Evolutionary conservation across 1,140 invertebrate genomes (phyloP), one percentile per base, ranked within the genome.

Genomic region (Planococcus citri): DNA sequence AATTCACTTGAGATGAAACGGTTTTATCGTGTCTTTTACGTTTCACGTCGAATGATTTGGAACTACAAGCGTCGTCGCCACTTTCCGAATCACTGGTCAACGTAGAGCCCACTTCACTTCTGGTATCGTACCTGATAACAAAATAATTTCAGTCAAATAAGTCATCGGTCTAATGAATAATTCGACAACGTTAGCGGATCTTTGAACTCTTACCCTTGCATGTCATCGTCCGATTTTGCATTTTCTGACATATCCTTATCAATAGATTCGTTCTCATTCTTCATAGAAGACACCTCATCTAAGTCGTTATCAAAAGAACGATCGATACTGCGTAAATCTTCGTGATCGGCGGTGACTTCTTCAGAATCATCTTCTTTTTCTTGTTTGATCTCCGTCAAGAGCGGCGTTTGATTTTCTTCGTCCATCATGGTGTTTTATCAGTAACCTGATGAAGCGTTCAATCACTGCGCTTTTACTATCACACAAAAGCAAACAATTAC

Each of bases 61-160:
- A 83, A 71, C 87, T 89, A 3, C 3, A 3, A 27, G 86, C 85
- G 21, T 87, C 86, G 77, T 64, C 60, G 60, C 60, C 60, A 27
- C 60, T 64, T 24, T 64, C 60, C 22, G 60, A 64, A 64, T 64
- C 60, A 27, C 60, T 64, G 12, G 60, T 25, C 3, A 64, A 10
- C 14, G 60, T 17, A 51, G 78, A 77, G 64, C 74, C 77, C 22
- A 91, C 88, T 79, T 92, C 89, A 77, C 90, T 91, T 17, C 88
- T 80, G 22, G 87, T 89, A 75, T 92, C 89, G 72, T 82, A 81
- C 21, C 60, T 64, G 60, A 1, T 9, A 60, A 8, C 21, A 25
- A 20, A 64, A 24, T 64, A 6, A 10, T 64, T 2, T 64, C 4
- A 64, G n/a, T n/a, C n/a, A 10, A 41, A n/a, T 41, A 41, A 41